Evolutionary conservation across 2,888 invertebrate genomes (phyloP).

Genomic region (Xestia c-nigrum): DNA sequence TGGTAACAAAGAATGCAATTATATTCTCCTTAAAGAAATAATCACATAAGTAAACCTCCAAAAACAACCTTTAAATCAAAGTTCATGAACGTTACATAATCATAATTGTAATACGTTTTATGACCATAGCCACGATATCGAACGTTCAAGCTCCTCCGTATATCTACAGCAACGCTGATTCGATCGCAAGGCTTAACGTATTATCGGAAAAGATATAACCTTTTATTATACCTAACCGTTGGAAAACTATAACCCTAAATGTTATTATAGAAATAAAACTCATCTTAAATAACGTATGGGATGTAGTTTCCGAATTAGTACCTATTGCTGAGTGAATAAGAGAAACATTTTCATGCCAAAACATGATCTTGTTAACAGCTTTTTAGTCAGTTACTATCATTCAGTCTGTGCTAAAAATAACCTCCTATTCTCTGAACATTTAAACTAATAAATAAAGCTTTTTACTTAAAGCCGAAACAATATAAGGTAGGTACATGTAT

Average conservation of each 20-base stretch:
- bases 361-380: background rate
- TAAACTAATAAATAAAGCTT: background rate
- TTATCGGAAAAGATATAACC: constrained; percentile 66
- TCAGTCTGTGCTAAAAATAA: background rate
- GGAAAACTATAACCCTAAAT: constrained; percentile 61
- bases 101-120: constrained; percentile 47
- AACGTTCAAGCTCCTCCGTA: constrained; percentile 37
- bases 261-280: constrained; percentile 63
- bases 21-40: background rate
- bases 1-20: background rate
- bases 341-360: background rate
- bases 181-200: constrained; percentile 46
- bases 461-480: background rate
- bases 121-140: constrained; percentile 3
- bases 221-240: constrained; percentile 60
- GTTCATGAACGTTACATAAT: constrained; percentile 13
- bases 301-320: constrained; percentile 33
- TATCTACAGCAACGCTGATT: constrained; percentile 37
- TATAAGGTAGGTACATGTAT: background rate
- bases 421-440: background rate
- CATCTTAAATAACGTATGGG: constrained; percentile 54
- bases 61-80: background rate
- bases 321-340: constrained; percentile 6
- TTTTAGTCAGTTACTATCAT: background rate
- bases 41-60: constrained; percentile 10